Conservation (phyloP, 2,113 vertebrate species). For the Erythrocercus mccallii region DNA sequence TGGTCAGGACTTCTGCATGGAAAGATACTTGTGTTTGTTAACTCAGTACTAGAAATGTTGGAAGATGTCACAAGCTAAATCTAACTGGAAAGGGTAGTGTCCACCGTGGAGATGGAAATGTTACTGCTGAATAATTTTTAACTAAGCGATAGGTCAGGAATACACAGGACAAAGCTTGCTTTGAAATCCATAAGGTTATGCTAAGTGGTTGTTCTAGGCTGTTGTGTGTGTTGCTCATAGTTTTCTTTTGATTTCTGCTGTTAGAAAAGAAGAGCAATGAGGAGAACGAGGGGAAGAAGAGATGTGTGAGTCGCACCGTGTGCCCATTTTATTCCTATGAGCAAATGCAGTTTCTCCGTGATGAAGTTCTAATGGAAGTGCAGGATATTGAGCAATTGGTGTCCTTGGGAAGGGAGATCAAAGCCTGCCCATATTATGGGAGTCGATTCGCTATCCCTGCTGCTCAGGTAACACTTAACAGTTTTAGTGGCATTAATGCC, state of each 20-base stretch:
- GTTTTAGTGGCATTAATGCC: neutral
- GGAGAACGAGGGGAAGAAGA: constrained; percentile 71
- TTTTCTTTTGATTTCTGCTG: neutral
- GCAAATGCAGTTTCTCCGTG: constrained; percentile 84
- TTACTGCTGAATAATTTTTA: neutral
- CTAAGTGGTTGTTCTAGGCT: neutral
- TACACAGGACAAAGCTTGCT: neutral
- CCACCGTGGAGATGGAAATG: neutral
- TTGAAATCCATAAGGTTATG: neutral
- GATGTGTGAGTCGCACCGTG: constrained; percentile 41
- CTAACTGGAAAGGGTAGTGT: neutral
- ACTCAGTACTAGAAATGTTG: neutral
- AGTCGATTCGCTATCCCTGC: constrained; percentile 86
- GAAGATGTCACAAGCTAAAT: neutral
- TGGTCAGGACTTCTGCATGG: neutral
- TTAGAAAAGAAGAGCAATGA: constrained; percentile 65
- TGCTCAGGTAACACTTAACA: constrained; percentile 72
- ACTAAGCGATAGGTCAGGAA: neutral
- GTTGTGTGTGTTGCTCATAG: neutral
- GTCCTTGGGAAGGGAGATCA: constrained; percentile 77
- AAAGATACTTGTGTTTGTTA: neutral
- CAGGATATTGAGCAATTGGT: constrained; percentile 91
- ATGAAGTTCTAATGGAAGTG: constrained; percentile 81
- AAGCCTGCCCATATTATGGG: constrained; percentile 90
- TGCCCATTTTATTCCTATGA: constrained; percentile 83